Evolutionary conservation across 2,888 invertebrate species (phyloP), one percentile per base, ranked within the genome.

Genomic region (Eulithis prunata): DNA sequence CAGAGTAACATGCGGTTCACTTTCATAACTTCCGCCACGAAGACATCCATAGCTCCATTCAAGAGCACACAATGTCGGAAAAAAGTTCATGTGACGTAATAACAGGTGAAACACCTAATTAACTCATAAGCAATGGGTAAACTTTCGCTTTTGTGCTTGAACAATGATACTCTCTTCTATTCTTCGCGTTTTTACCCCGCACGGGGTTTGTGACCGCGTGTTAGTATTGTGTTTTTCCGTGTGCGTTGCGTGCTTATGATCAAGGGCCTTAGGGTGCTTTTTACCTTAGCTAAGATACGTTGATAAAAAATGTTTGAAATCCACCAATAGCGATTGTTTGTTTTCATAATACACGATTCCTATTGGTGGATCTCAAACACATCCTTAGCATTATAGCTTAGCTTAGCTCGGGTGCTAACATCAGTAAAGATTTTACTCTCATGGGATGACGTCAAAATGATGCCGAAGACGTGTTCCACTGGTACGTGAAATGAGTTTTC

Each of bases 71-170:
- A 88, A 88, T 87, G 78, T 85, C 82, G 85, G 88, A 89, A 91
- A 89, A 90, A 67, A 68, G 32, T 38, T 70, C 76, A 71, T 82
- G 83, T 91, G 92, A 92, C 83, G 92, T 84, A 91, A 92, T 86
- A 73, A 73, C 76, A 73, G 86, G 90, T 90, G 92, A 91, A 91
- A 91, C 90, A 89, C 82, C 85, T 89, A 90, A 91, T 92, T 92
- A 91, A 88, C 89, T 88, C 89, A 87, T 86, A 85, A 68, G 84
- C 82, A 84, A 86, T 87, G 88, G 88, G 86, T 87, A 86, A 87
- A 90, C 93, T 92, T 92, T 92, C 92, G 89, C 93, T 91, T 91
- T 92, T 91, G 90, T 91, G 79, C 84, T 85, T 72, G 81, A 87
- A 91, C 92, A 92, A 91, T 92, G 88, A 85, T 87, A 83, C 60